These are phyloP conservation scores for Oedothorax gibbosus DNA, from an alignment of 1,140 invertebrate species.

Conservation along the genomic window DNA sequence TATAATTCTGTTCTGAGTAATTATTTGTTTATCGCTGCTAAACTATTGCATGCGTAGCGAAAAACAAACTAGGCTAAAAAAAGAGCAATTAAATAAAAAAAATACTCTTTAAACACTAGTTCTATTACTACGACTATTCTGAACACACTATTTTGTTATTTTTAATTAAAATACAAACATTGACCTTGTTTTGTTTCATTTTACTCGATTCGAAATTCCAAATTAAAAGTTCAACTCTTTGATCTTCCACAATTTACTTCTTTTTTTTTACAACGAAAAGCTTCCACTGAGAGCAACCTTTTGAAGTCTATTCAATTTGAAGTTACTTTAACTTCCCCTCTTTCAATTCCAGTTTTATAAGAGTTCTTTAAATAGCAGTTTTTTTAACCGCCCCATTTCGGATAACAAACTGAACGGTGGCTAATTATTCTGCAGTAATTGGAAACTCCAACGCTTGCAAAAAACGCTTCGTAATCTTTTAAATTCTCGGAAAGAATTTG, in stretches of 20 bases:
- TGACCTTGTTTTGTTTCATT: no score
- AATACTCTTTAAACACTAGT: no score
- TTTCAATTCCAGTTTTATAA: neutral
- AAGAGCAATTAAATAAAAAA: no score
- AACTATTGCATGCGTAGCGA: no score
- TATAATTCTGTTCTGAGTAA: no score
- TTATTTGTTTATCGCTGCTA: no score
- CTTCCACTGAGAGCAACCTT: slow-evolving; percentile 11
- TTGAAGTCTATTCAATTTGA: slow-evolving; percentile 48
- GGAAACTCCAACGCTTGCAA: slow-evolving; percentile 9
- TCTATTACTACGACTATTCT: no score
- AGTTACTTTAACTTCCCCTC: slow-evolving; percentile 8
- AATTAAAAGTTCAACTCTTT: slow-evolving; percentile 29
- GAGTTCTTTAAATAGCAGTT: slow-evolving; percentile 6
- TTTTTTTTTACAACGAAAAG: neutral
- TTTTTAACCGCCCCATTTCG: slow-evolving; percentile 18
- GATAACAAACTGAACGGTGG: slow-evolving; percentile 27
- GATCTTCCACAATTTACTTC: slow-evolving; percentile 50
- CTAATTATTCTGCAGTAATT: slow-evolving; percentile 48
- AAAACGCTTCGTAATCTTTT: slow-evolving; percentile 23
- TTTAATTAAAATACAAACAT: no score
- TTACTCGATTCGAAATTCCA: neutral
- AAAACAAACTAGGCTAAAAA: no score
- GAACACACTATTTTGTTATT: no score
- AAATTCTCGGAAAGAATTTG: neutral